Conservation (phyloP, 2,113 vertebrate genomes). For the Pantherophis guttatus region DNA sequence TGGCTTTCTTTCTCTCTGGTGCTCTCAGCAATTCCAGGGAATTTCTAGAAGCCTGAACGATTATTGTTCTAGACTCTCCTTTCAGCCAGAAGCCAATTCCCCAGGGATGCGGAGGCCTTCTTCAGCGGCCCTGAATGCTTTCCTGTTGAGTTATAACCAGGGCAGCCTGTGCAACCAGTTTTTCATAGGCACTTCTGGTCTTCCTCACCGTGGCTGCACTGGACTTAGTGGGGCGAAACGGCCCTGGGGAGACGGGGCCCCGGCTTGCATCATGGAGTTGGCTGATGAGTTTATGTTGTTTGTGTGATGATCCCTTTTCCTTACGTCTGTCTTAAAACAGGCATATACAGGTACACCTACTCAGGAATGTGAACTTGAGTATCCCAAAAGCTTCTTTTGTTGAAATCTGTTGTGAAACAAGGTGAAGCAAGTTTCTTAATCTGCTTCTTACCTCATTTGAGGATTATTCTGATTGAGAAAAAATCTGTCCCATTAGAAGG, state of each 20-base stretch:
- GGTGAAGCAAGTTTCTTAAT: neutral
- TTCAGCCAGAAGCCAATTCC: neutral
- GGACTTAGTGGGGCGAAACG: neutral
- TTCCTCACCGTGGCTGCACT: neutral
- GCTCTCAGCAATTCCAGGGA: neutral
- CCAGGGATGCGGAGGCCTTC: neutral
- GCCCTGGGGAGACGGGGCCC: neutral
- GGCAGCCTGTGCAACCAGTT: neutral
- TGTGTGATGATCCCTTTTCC: neutral
- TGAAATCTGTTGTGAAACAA: neutral
- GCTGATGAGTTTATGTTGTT: neutral
- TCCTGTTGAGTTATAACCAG: neutral
- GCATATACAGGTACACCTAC: neutral
- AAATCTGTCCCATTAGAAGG: neutral
- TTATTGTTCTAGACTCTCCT: neutral
- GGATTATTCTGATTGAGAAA: neutral
- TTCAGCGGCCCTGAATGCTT: neutral
- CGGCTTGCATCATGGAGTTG: neutral
- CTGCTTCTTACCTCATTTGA: neutral
- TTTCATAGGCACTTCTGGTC: neutral
- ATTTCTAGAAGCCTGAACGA: neutral
- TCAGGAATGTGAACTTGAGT: neutral
- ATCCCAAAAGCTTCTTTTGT: neutral
- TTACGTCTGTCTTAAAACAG: neutral
- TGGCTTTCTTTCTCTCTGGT: neutral